phyloP scores from a whole-genome alignment of 92 coral and sea anemone genomes.

The Zoanthus sociatus region DNA sequence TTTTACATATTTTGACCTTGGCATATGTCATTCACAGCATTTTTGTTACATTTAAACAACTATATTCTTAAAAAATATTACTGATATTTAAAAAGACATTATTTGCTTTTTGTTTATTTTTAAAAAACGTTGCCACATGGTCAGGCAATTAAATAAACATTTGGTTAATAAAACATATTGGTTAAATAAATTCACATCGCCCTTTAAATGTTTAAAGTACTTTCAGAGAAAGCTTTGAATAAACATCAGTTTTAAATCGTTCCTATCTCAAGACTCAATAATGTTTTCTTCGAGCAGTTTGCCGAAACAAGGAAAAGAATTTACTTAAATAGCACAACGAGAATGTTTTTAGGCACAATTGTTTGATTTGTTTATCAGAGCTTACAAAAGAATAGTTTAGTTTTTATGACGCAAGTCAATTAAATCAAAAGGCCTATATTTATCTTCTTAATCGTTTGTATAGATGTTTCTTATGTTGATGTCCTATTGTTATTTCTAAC shows the following conservation, averaged over 20 bases:
- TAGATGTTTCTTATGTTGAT: neutral
- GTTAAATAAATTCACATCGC: no score
- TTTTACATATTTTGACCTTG: neutral
- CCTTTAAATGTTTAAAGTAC: neutral
- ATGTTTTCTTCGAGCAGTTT: neutral
- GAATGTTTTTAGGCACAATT: neutral
- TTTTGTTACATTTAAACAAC: no score
- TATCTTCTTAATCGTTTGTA: neutral
- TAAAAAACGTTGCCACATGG: no score
- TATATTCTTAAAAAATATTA: no score
- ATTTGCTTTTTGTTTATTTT: no score
- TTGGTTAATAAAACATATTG: no score
- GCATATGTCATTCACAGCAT: no score
- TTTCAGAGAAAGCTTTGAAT: neutral
- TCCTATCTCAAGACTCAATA: neutral
- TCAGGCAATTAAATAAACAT: no score
- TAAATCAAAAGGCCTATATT: neutral
- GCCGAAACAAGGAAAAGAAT: neutral
- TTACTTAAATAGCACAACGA: no score
- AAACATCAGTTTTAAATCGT: neutral
- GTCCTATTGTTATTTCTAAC: neutral
- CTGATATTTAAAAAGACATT: no score
- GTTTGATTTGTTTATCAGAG: neutral
- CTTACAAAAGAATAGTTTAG: neutral
- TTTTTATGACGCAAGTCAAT: conserved; percentile 25